Evolutionary conservation across 2,797 vertebrate species (phyloP), one percentile per base, ranked within the genome.

Genomic region (Octomys mimax): DNA sequence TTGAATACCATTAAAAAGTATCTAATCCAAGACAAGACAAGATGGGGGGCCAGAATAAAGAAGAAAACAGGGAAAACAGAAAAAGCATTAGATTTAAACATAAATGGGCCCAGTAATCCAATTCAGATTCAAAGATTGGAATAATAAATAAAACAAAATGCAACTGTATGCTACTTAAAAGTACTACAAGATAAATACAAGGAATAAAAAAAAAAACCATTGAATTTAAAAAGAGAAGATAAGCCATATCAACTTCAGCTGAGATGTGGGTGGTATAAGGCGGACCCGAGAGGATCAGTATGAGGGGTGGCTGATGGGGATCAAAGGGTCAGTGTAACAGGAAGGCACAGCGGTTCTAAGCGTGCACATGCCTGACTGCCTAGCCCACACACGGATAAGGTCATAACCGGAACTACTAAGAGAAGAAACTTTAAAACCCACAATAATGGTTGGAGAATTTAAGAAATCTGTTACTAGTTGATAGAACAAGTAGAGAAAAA

Each of bases 401-500:
- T 68, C n/a, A 85, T 84, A 59, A 54, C 39, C 73, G 49, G 54
- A 87, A 79, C 46, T 79, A 87, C 18, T 62, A 68, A 89, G 64
- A 88, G 57, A 52, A 49, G 21, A 91, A 92, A 68, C 39, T 36
- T n/a, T 86, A 31, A 92, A 75, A 39, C 11, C 52, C 11, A 54
- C 9, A 79, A 36, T 14, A 77, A 59, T 10, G 16, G 24, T 14
- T 10, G 16, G 11, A 42, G 61, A 54, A 73, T 46, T 88, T 33
- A 89, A 59, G 68, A 92, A 87, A 92, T 73, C 66, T 95, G 68
- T 94, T 59, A 68, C n/a, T 71, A 64, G 62, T 22, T 66, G 21
- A 71, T 1, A 84, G 57, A 68, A 42, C 54, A 28, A 39, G 0
- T n/a, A 22, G 46, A 57, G 42, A 6, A 52, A 52, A 77, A 52